Evolutionary conservation across 2,113 vertebrate species (phyloP).

Genomic region (Thunnus thynnus): DNA sequence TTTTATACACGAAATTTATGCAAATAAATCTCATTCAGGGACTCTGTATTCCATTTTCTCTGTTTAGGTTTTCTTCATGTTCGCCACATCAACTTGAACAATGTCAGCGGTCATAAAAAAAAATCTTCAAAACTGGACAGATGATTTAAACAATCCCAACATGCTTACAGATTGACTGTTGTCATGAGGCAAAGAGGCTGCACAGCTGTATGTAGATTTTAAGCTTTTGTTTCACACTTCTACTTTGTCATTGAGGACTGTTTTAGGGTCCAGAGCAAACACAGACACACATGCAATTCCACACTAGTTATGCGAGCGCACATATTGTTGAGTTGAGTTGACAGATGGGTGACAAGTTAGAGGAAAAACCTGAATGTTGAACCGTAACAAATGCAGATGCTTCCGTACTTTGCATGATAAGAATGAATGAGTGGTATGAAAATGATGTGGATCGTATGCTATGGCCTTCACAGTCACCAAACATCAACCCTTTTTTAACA

Average conservation of each 20-base stretch:
- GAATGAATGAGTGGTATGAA: not conserved
- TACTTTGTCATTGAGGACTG: not conserved
- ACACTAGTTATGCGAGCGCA: not conserved
- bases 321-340: not conserved
- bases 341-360: conserved; percentile 13
- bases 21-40: not conserved
- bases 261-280: conserved; percentile 11
- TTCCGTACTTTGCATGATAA: not conserved
- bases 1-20: not conserved
- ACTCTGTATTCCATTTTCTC: conserved; percentile 1
- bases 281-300: conserved; percentile 4
- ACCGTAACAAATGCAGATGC: not conserved
- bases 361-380: not conserved
- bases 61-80: conserved; percentile 3
- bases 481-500: not conserved
- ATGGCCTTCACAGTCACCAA: not conserved
- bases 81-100: conserved; percentile 7
- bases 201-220: not conserved
- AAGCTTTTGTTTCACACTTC: not conserved
- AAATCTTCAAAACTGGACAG: conserved; percentile 1
- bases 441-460: not conserved
- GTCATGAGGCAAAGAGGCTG: not conserved
- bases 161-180: not conserved
- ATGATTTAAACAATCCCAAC: conserved; percentile 5
- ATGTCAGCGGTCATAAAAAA: not conserved